These are phyloP conservation scores for Pediacus dermestoides DNA, from an alignment of 2,888 invertebrate species.

Conservation along the genomic window DNA sequence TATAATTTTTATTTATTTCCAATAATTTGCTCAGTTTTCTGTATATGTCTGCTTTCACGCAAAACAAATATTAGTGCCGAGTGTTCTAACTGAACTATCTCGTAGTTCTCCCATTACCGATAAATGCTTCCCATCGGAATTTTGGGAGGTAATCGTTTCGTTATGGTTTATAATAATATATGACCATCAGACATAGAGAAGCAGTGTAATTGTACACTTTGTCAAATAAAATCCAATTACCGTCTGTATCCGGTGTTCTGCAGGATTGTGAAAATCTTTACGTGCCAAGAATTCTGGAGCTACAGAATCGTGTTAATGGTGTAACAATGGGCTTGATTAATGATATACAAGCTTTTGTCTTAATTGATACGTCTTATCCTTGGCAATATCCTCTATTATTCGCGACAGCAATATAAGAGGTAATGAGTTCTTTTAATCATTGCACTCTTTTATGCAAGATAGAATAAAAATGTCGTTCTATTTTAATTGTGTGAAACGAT, in stretches of 20 bases:
- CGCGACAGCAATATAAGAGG: conserved; percentile 20
- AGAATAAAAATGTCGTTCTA: too few species aligned
- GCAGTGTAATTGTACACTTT: conserved; percentile 25
- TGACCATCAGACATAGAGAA: conserved; percentile 16
- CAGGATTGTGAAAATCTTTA: conserved; percentile 25
- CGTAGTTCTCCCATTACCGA: too few species aligned
- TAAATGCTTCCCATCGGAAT: too few species aligned
- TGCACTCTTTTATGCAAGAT: conserved; percentile 10
- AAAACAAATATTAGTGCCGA: too few species aligned
- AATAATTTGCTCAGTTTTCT: too few species aligned
- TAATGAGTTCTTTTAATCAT: conserved; percentile 27
- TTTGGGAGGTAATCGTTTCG: too few species aligned
- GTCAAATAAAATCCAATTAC: conserved; percentile 29
- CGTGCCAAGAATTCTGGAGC: conserved; percentile 23
- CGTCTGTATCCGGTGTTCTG: conserved; percentile 21
- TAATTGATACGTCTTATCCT: conserved; percentile 28
- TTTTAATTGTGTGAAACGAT: too few species aligned
- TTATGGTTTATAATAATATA: conserved; percentile 21
- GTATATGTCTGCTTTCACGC: too few species aligned
- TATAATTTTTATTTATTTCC: too few species aligned
- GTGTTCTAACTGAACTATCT: too few species aligned
- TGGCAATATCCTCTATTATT: conserved; percentile 19
- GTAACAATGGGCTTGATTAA: conserved; percentile 29
- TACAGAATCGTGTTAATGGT: conserved; percentile 25
- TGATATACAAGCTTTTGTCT: conserved; percentile 28